Evolutionary conservation across 2,797 vertebrate species (phyloP), one percentile per base, ranked within the genome.

Genomic region (Myotis myotis): DNA sequence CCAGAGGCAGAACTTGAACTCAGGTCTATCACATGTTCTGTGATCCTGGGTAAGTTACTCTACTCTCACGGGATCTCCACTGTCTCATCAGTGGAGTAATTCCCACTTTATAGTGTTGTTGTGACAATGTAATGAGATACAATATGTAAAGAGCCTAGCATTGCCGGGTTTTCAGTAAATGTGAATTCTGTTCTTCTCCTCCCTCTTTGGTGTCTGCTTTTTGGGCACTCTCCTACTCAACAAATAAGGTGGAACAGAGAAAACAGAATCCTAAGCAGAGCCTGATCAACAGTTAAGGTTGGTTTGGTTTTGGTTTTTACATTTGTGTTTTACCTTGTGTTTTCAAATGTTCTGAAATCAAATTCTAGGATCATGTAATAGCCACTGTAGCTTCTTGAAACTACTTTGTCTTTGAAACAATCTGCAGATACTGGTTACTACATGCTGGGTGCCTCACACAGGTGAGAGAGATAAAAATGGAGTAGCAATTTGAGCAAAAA

Each of bases 261-360:
- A 89, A 78, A 70, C 17, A 47, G 66, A 71, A 74, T 72, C 55
- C 25, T 83, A 57, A 49, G 19, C 11, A 36, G 62, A 84, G 64
- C 47, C 10, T 23, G 55, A 90, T 57, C 33, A 33, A 57, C 0
- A 55, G 36, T 64, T 83, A 80, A 78, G 62, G 41, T n/a, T 66
- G 70, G 30, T 87, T 87, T 87, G 64, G 64, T 70, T 82, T 81
- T 78, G 49, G 7, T 71, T 79, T 51, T 88, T 64, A 68, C 3
- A 55, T 1, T n/a, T 64, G 60, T 30, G 62, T 57, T 57, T 55
- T 84, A 74, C 49, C 44, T 49, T 49, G 47, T 86, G 76, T 44
- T 92, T 86, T 89, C 53, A 55, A 53, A 68, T 47, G 64, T 47
- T 95, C 33, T 93, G 62, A 76, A 87, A 94, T 68, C 38, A 93